Conservation (phyloP, 2,113 vertebrate genomes). For the Sialia sialis region DNA sequence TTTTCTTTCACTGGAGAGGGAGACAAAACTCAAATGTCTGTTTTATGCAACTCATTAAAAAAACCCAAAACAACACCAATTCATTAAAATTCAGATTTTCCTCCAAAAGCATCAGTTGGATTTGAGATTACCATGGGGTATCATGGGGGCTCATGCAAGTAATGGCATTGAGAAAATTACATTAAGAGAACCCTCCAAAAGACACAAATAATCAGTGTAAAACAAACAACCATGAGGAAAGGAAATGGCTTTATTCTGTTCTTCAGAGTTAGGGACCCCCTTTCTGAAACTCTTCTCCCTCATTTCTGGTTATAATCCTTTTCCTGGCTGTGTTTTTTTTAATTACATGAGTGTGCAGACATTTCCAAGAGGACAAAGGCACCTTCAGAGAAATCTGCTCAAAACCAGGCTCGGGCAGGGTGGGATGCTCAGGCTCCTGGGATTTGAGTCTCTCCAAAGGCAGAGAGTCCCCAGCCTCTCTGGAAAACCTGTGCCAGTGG, state of each 20-base stretch:
- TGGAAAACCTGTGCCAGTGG: neutral
- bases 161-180: neutral
- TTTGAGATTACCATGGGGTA: neutral
- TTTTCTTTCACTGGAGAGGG: neutral
- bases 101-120: neutral
- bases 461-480: neutral
- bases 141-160: neutral
- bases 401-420: neutral
- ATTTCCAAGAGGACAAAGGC: neutral
- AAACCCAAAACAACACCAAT: neutral
- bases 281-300: neutral
- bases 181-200: neutral
- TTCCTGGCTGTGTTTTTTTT: neutral
- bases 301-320: neutral
- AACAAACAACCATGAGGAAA: neutral
- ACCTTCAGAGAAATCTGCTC: neutral
- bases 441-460: neutral
- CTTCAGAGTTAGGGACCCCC: neutral
- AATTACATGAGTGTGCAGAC: neutral
- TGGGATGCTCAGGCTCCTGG: neutral
- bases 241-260: neutral
- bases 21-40: neutral
- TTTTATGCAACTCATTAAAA: neutral
- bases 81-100: neutral
- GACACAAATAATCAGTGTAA: neutral